A percentile compares a stretch with the other conserved stretches of the same genome.
phyloP scores from a whole-genome alignment of 2,888 invertebrate genomes.

The Oscheius sp. region DNA sequence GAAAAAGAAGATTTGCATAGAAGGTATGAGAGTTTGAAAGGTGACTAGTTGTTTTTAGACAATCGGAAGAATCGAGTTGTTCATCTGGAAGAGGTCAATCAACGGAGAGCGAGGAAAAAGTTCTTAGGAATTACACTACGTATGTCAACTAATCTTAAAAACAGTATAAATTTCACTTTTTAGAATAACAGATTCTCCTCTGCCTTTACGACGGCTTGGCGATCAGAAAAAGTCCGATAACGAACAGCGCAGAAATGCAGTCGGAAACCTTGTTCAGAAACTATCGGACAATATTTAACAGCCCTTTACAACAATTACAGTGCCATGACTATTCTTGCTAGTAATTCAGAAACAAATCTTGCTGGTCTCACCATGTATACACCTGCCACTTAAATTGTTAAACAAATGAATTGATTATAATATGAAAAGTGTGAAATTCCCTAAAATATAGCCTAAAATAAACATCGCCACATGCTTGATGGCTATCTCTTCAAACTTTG shows the following conservation, averaged over 20 bases:
- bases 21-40: neutral
- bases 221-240: constrained; percentile 16
- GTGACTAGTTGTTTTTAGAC: neutral
- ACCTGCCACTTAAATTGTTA: too few species aligned
- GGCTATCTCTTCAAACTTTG: too few species aligned
- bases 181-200: constrained; percentile 22
- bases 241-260: constrained; percentile 10
- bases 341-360: neutral
- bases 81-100: neutral
- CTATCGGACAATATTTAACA: constrained; percentile 11
- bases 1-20: constrained; percentile 4
- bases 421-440: too few species aligned
- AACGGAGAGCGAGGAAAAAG: neutral
- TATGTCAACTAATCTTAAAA: neutral
- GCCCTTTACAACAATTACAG: neutral
- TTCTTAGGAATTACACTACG: neutral
- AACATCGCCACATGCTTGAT: too few species aligned
- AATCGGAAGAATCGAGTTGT: constrained; percentile 14
- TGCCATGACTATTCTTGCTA: constrained; percentile 5
- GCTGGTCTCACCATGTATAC: constrained; percentile 22
- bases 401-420: too few species aligned
- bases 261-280: constrained; percentile 10
- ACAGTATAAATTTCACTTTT: neutral
- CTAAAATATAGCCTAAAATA: too few species aligned
- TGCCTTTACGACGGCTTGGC: constrained; percentile 24